Percentiles rank a stretch among this genome's conserved stretches.
phyloP scores from a whole-genome alignment of 2,888 invertebrate species.

The Plebejus melissa region DNA sequence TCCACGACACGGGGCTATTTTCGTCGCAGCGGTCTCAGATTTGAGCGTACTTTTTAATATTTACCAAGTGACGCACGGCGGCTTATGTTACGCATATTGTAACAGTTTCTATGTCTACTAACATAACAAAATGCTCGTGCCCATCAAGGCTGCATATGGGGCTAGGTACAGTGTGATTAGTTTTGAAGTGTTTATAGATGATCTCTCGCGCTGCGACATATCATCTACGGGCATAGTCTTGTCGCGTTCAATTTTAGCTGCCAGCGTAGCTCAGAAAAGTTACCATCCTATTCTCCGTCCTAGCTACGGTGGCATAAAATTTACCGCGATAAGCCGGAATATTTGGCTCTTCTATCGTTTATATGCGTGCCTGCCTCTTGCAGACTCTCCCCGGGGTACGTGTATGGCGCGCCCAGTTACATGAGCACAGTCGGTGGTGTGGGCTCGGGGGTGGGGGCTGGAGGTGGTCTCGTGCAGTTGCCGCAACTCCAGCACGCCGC shows the following conservation, averaged over 20 bases:
- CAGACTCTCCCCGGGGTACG: conserved; percentile 82
- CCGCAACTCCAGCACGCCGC: conserved; percentile 86
- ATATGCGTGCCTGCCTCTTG: conserved; percentile 22
- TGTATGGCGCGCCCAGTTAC: conserved; percentile 87
- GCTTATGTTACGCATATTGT: conserved; percentile 52
- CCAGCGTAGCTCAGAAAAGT: background rate
- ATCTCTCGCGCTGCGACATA: conserved; percentile 54
- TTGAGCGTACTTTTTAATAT: conserved; percentile 50
- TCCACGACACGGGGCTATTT: conserved; percentile 57
- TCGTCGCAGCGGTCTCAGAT: conserved; percentile 50
- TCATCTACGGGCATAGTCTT: conserved; percentile 38
- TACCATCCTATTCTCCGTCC: background rate
- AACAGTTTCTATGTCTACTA: conserved; percentile 75
- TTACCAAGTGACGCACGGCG: conserved; percentile 69
- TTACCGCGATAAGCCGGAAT: conserved; percentile 33
- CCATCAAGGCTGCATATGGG: conserved; percentile 64
- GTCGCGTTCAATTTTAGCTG: background rate
- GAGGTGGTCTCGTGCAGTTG: conserved; percentile 84
- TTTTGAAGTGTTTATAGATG: conserved; percentile 52
- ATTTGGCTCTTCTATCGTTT: background rate
- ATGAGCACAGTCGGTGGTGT: conserved; percentile 85
- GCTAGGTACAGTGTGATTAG: conserved; percentile 70
- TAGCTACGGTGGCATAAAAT: background rate
- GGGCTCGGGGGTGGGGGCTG: conserved; percentile 70
- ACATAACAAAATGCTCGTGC: conserved; percentile 70